Evolutionary conservation across 2,797 vertebrate genomes (phyloP), one percentile per base, ranked within the genome.

Genomic region (Hephaestus fuliginosus): DNA sequence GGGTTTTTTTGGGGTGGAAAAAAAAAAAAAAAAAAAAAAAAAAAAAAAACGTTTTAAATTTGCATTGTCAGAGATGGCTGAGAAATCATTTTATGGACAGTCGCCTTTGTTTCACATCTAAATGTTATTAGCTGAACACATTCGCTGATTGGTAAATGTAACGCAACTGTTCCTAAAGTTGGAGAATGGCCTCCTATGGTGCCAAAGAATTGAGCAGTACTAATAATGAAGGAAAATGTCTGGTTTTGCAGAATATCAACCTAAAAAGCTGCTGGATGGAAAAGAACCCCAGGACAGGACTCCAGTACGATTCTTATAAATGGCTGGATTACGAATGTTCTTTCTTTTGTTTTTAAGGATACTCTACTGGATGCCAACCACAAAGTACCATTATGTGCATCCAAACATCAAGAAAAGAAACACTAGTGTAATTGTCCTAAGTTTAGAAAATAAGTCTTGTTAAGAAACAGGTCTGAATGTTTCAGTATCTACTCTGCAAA

Each of bases 401-500:
- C 76, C 66, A 74, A 80, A 81, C 74, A 81, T 71, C 60, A 53
- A 71, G 25, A 33, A 71, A 76, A 62, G 43, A 83, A 86, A 80
- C 58, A 63, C 46, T 7, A 82, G 52, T 22, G 51, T 48, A 0
- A 39, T 62, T 66, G 72, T 51, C 60, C 41, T 70, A 71, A 33
- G 9, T 77, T 85, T 76, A 84, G 33, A 81, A 87, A 88, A 84
- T 36, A 74, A 58, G 28, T 86, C 44, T 70, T 68, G 44, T 85
- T 76, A 22, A 65, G 70, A 88, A 91, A 88, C 70, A 67, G 64
- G 25, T 87, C 58, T 15, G 44, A 74, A 52, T 80, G 25, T 63
- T 82, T 58, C 49, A 84, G 65, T 49, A 68, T 73, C 43, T 75
- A 57, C 28, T 63, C 55, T 65, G 75, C 69, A 82, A 84, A 86